Conservation (phyloP, 2,113 vertebrate genomes). For the Mystacornis crossleyi region DNA sequence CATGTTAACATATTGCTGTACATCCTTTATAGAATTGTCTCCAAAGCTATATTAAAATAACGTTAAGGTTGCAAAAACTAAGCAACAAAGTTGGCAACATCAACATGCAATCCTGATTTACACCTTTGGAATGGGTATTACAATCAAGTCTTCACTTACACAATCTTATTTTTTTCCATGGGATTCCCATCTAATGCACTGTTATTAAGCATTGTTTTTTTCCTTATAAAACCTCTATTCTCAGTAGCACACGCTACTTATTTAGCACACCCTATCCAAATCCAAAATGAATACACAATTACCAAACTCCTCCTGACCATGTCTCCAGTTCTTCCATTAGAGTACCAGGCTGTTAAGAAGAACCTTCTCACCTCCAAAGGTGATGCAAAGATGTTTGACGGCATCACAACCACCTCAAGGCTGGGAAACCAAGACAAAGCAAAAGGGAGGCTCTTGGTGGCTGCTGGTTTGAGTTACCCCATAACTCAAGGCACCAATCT, state of each 20-base stretch:
- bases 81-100: slow-evolving; percentile 57
- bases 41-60: slow-evolving; percentile 65
- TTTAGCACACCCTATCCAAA: neutral
- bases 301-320: neutral
- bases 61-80: slow-evolving; percentile 53
- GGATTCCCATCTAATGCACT: neutral
- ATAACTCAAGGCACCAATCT: fast-evolving
- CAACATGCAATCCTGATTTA: slow-evolving; percentile 12
- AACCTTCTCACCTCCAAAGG: neutral
- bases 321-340: no score
- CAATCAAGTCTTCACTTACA: neutral
- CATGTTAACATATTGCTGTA: slow-evolving; percentile 63
- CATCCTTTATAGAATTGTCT: slow-evolving; percentile 55
- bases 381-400: neutral
- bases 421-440: neutral
- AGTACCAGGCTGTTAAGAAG: neutral
- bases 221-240: neutral
- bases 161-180: neutral
- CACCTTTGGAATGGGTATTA: slow-evolving; percentile 30
- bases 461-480: neutral
- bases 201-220: neutral
- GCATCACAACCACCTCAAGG: neutral
- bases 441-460: neutral
- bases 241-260: neutral
- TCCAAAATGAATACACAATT: neutral